phyloP scores from a whole-genome alignment of 2,888 invertebrate species.

The Chelonus formosanus region DNA sequence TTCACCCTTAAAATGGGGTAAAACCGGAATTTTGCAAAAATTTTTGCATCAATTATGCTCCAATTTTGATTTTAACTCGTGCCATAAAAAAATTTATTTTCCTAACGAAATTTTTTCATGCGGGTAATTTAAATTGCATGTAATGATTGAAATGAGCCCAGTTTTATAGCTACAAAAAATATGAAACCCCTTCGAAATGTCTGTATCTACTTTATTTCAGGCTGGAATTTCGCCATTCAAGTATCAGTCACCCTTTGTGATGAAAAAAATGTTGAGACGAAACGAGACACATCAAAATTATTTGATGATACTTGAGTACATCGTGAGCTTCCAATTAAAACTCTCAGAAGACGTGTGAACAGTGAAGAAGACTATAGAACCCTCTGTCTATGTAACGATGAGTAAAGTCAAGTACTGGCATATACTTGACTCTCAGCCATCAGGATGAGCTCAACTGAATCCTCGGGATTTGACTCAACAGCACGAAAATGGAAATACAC shows the following conservation, averaged over 20 bases:
- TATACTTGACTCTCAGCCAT: not conserved
- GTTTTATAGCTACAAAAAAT: not conserved
- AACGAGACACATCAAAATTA: conserved; percentile 5
- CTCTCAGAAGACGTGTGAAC: conserved; percentile 18
- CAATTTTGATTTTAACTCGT: too few species aligned
- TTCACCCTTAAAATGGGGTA: too few species aligned
- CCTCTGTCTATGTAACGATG: conserved; percentile 7
- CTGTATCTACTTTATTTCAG: too few species aligned
- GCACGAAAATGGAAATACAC: too few species aligned
- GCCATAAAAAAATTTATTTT: too few species aligned
- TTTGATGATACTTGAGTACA: conserved; percentile 14
- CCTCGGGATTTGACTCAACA: too few species aligned
- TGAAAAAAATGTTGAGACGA: conserved; percentile 1
- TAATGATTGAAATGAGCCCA: too few species aligned
- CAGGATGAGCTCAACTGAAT: too few species aligned
- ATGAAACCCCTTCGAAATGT: not conserved
- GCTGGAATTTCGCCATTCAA: not conserved
- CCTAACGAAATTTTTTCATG: too few species aligned
- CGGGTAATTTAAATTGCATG: too few species aligned
- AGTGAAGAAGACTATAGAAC: conserved; percentile 5
- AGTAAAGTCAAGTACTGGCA: conserved; percentile 1
- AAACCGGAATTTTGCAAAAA: too few species aligned
- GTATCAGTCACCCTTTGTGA: not conserved
- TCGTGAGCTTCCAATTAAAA: conserved; percentile 24
- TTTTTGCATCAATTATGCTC: too few species aligned